These are phyloP conservation scores for Coenobita brevimanus DNA, from an alignment of 1,140 invertebrate species.

Conservation along the genomic window DNA sequence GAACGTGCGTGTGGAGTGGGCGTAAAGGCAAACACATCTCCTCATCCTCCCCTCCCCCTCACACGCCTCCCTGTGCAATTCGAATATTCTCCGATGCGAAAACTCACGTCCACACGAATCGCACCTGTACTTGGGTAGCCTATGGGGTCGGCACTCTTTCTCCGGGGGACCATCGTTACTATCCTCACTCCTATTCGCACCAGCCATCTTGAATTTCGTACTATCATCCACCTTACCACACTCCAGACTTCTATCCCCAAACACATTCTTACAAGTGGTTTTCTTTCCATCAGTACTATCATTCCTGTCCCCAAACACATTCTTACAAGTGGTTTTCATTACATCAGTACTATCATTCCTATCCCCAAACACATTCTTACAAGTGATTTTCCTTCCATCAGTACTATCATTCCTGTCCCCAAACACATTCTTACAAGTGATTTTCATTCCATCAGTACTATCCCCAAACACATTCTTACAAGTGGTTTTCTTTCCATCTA, in stretches of 20 bases:
- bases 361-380: neutral
- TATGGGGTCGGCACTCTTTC: neutral
- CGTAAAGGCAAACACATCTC: neutral
- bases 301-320: neutral
- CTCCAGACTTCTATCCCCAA: too few relatives aligned
- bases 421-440: too few relatives aligned
- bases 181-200: neutral
- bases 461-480: neutral
- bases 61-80: conserved; percentile 11
- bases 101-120: conserved; percentile 2
- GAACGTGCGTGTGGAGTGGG: neutral
- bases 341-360: neutral
- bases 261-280: too few relatives aligned
- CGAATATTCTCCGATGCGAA: neutral
- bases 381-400: neutral
- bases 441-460: neutral
- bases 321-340: neutral
- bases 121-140: conserved; percentile 8
- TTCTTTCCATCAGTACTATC: neutral
- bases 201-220: neutral
- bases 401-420: neutral
- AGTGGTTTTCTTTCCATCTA: neutral
- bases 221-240: too few relatives aligned
- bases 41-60: neutral
- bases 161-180: neutral